Evolutionary conservation across 2,888 invertebrate genomes (phyloP).

Genomic region (Calameuta filiformis): DNA sequence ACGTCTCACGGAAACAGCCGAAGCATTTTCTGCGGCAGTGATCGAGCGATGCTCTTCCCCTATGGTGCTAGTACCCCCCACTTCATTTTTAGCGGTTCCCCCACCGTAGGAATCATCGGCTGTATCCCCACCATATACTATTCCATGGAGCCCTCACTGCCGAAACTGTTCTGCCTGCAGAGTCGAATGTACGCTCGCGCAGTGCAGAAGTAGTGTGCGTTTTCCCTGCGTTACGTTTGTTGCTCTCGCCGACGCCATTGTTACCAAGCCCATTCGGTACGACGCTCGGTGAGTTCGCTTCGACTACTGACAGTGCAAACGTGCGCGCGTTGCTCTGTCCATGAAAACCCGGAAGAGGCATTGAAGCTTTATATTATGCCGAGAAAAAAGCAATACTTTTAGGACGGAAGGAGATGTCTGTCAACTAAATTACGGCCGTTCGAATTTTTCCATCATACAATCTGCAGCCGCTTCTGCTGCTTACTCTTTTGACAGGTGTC

Average conservation of each 20-base stretch:
- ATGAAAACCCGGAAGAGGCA: not conserved
- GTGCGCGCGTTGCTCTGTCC: not conserved
- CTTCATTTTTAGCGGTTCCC: constrained; percentile 13
- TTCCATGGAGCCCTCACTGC: constrained; percentile 13
- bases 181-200: constrained; percentile 37
- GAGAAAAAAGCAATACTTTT: not conserved
- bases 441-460: not conserved
- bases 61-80: not conserved
- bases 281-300: constrained; percentile 12
- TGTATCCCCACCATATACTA: not conserved
- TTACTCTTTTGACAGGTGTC: constrained; percentile 17
- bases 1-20: constrained; percentile 42
- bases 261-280: constrained; percentile 30
- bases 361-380: not conserved
- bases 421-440: not conserved
- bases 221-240: constrained; percentile 24
- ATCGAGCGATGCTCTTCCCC: constrained; percentile 48
- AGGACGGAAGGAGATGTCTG: constrained; percentile 1
- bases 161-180: constrained; percentile 24
- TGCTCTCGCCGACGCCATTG: constrained; percentile 39
- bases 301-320: not conserved
- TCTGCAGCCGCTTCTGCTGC: not conserved
- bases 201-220: constrained; percentile 24
- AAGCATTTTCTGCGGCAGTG: constrained; percentile 42
- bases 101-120: not conserved